Evolutionary conservation across 2,888 invertebrate genomes (phyloP).

Genomic region (Eupelmus urozonus): DNA sequence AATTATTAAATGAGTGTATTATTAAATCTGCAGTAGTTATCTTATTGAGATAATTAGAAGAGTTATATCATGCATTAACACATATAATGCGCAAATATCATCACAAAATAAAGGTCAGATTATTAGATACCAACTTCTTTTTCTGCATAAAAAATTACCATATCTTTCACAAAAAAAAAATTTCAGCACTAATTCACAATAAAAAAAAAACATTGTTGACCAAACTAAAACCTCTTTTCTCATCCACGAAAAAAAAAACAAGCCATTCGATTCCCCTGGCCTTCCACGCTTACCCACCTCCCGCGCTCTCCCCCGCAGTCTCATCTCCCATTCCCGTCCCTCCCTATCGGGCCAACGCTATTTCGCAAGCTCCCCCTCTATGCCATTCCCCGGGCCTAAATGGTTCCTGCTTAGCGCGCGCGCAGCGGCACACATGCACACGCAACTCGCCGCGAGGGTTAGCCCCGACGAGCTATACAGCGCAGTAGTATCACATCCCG

Average conservation of each 20-base stretch:
- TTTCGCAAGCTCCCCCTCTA: neutral
- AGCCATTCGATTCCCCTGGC: neutral
- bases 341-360: neutral
- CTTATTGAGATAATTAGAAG: no score
- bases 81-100: no score
- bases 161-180: no score
- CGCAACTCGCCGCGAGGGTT: conserved; percentile 24
- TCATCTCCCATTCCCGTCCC: neutral
- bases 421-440: neutral
- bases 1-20: no score
- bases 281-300: neutral
- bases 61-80: no score
- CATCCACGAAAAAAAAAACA: no score
- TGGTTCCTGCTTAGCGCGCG: conserved; percentile 58
- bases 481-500: conserved; percentile 38
- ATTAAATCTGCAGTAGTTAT: no score
- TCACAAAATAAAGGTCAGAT: no score
- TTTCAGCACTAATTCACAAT: no score
- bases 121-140: no score
- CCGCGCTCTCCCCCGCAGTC: neutral
- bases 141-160: no score
- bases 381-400: conserved; percentile 24
- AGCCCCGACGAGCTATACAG: neutral
- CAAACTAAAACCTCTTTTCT: neutral
- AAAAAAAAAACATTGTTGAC: neutral